Conservation (phyloP, 2,888 invertebrate genomes). For the Sicus ferrugineus region DNA sequence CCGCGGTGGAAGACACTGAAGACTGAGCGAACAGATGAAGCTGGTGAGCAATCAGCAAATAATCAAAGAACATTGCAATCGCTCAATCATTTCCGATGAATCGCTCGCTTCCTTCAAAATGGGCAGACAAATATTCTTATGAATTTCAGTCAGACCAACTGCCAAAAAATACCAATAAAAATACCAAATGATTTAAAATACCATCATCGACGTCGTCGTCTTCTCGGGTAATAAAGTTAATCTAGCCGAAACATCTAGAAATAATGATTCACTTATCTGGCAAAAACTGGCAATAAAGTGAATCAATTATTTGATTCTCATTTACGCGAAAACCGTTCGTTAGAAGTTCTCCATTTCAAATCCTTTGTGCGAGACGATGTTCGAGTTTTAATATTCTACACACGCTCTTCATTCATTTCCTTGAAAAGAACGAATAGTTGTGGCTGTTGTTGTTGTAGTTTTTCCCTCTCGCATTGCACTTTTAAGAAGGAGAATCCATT, state of each 20-base stretch:
- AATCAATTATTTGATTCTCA: too few relatives aligned
- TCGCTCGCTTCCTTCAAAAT: too few relatives aligned
- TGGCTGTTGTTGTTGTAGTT: background rate
- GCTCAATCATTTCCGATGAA: background rate
- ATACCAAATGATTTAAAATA: too few relatives aligned
- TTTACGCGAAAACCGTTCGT: too few relatives aligned
- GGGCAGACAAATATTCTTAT: too few relatives aligned
- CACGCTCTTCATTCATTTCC: too few relatives aligned
- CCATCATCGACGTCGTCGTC: background rate
- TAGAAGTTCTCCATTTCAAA: too few relatives aligned
- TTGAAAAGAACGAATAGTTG: background rate
- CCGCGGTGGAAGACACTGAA: background rate
- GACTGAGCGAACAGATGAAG: background rate
- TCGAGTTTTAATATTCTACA: too few relatives aligned
- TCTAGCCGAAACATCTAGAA: background rate
- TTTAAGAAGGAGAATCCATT: background rate
- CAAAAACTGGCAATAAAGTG: too few relatives aligned
- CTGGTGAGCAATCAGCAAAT: background rate
- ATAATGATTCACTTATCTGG: background rate
- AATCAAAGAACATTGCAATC: constrained; percentile 3
- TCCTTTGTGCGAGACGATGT: too few relatives aligned
- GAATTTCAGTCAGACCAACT: too few relatives aligned
- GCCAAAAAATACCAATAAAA: too few relatives aligned
- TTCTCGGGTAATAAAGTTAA: background rate
- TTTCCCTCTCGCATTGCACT: background rate